Evolutionary conservation across 2,888 invertebrate species (phyloP), one percentile per base, ranked within the genome.

Genomic region (Netelia fuscicornis): DNA sequence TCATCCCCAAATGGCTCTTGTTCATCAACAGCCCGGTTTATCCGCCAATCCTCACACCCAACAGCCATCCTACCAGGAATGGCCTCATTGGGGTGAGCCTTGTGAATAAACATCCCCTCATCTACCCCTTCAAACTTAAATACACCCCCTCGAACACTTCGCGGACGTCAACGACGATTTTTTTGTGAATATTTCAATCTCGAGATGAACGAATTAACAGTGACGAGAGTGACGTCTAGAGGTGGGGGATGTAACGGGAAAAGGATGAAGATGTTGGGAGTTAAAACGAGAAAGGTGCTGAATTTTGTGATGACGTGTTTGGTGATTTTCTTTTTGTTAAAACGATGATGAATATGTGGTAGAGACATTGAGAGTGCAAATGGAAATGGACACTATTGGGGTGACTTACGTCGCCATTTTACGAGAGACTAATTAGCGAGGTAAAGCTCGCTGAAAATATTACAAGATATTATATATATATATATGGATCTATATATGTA

Each of bases 51-150:
- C 85, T 37, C 87, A 87, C 58, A 89, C 89, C 84, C 91, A 89
- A 75, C 88, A 86, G 23, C 76, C 84, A 13, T 75, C 84, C n/a
- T 87, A 88, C 25, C 88, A 85, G 64, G 88, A 89, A 77, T 89
- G 89, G 89, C 65, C 85, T 25, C 88, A 87, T 65, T 89, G 89
- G 89, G 85, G 85, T 70, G 93, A 93, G 72, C 89, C 92, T 62
- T 93, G 93, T 87, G 93, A 93, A 70, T 93, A 90, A 91, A 81
- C 52, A 42, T 48, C 20, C n/a, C 11, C 2, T 2, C 68, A 11
- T 25, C 68, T 13, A 54, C 54, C 13, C 10, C 17, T 17, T 17
- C 1, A 62, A 75, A 76, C 65, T 81, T 78, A 72, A 76, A 71
- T 60, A 75, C 62, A 78, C 52, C 17, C 62, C 13, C n/a, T 54